A percentile compares a stretch with the other conserved stretches of the same genome.
Conservation (phyloP, 2,888 invertebrate genomes). For the Chalcis sispes region DNA sequence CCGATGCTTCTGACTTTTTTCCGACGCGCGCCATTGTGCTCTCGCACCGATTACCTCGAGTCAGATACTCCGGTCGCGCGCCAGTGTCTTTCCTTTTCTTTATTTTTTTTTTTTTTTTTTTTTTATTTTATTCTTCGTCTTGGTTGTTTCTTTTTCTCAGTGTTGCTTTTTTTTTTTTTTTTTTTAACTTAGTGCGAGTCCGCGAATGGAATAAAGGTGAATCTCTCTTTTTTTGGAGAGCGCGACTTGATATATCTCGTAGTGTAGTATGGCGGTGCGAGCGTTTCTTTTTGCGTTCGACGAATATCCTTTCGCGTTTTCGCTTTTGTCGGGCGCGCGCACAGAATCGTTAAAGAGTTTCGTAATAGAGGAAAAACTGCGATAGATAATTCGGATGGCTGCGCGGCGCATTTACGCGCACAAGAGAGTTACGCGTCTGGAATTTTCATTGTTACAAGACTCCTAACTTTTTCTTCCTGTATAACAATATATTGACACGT, state of each 20-base stretch:
- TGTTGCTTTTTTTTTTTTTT: neutral
- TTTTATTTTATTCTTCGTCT: slow-evolving; percentile 1
- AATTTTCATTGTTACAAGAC: slow-evolving; percentile 47
- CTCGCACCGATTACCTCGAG: slow-evolving; percentile 22
- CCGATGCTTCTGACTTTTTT: slow-evolving; percentile 7
- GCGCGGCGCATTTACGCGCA: slow-evolving; percentile 31
- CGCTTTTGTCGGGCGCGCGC: slow-evolving; percentile 42
- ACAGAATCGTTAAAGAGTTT: neutral
- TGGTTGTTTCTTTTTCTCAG: neutral
- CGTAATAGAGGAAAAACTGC: slow-evolving; percentile 41
- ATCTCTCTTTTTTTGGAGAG: slow-evolving; percentile 15
- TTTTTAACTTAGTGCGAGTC: slow-evolving; percentile 19
- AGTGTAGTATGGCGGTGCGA: neutral
- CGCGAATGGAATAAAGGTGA: slow-evolving; percentile 47
- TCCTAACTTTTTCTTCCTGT: slow-evolving; percentile 34
- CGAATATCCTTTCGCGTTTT: slow-evolving; percentile 33
- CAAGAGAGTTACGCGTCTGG: slow-evolving; percentile 44
- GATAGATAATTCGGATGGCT: slow-evolving; percentile 24
- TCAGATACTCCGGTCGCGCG: slow-evolving; percentile 6
- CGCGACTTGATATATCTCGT: neutral
- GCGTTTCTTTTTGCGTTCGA: slow-evolving; percentile 11
- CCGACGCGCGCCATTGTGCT: slow-evolving; percentile 39
- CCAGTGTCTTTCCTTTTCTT: no score
- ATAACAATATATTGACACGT: slow-evolving; percentile 16
- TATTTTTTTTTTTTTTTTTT: no score